Evolutionary conservation across 2,797 vertebrate species (phyloP), one percentile per base, ranked within the genome.

Genomic region (Pempheris klunzingeri): DNA sequence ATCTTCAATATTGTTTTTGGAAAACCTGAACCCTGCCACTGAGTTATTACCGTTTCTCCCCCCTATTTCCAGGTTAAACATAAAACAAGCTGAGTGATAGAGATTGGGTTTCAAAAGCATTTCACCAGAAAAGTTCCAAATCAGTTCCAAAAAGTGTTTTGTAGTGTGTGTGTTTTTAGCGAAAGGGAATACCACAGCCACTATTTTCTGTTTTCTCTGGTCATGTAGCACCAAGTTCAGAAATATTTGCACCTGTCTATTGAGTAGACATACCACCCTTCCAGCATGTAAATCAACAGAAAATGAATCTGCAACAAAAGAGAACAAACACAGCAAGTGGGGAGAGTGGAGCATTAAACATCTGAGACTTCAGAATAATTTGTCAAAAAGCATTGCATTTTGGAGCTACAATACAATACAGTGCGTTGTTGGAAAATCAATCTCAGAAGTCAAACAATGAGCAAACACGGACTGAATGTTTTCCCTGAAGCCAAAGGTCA

Each of bases 1-100:
- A 69, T 44, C 17, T 44, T n/a, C 38, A 1, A 18, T 63, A 34
- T 49, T 76, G 64, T 54, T 81, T 28, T 30, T 77, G 44, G n/a
- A 20, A 17, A 58, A 59, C n/a, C 34, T 38, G 9, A 74, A 43
- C 30, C 34, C 20, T 24, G 22, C 62, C 36, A n/a, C 14, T 38
- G 11, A 74, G 22, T 50, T 64, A 44, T 38, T 17, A 38, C 17
- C 6, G 4, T 62, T 52, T 47, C 10, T 17, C n/a, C 10, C 38
- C 20, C 9, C 22, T 59, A n/a, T 39, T 46, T 64, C 7, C 26
- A 44, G 14, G 22, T 58, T n/a, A 22, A 55, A 38, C 20, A 18
- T 10, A 18, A 47, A 34, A 63, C 30, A 34, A 39, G 34, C n/a
- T 32, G 15, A 69, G 18, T 0, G 20, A 52, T n/a, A 20, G 28